Conservation (phyloP, 2,113 vertebrate species). For the Microcebus griseorufus region DNA sequence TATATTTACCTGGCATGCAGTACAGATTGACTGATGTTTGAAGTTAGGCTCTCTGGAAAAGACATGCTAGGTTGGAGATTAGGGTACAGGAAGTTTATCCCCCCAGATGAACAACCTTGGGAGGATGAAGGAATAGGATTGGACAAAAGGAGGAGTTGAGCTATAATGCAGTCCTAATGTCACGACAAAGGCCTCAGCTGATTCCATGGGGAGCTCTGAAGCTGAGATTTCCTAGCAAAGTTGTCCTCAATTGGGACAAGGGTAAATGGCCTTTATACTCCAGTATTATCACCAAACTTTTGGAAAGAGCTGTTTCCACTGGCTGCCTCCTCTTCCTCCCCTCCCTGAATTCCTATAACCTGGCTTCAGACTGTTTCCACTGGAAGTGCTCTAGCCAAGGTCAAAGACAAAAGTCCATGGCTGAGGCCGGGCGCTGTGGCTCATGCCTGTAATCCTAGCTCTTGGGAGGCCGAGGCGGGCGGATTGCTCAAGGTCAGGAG, state of each 20-base stretch:
- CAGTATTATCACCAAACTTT: neutral
- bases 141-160: neutral
- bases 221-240: neutral
- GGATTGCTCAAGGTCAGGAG: no score
- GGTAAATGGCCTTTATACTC: neutral
- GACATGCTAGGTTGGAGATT: neutral
- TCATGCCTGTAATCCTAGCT: no score
- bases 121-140: neutral
- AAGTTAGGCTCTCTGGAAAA: neutral
- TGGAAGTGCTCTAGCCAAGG: neutral
- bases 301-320: neutral
- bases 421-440: no score
- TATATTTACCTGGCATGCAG: neutral
- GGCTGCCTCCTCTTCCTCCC: neutral
- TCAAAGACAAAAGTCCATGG: slow-evolving; percentile 7
- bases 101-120: no score
- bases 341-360: neutral
- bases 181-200: neutral
- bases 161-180: neutral
- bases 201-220: neutral
- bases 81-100: neutral
- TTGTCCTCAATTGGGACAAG: neutral
- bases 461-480: no score
- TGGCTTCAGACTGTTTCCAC: neutral
- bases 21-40: neutral